phyloP scores from a whole-genome alignment of 2,113 vertebrate genomes.

The Calonectris borealis region DNA sequence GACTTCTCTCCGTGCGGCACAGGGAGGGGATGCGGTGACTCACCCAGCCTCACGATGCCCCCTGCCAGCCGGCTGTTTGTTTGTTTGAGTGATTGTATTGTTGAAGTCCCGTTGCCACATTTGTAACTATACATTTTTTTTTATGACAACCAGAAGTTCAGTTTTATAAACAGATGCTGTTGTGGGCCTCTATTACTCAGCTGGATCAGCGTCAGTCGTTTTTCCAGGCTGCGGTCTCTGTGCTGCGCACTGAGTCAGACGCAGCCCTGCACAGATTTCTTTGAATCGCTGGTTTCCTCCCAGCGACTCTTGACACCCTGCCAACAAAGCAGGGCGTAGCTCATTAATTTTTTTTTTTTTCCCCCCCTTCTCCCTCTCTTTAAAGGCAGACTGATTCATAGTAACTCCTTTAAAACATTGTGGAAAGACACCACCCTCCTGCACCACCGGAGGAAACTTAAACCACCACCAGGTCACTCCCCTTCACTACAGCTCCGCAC shows the following conservation, averaged over 20 bases:
- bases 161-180: constrained; percentile 73
- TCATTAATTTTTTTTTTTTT: constrained; percentile 49
- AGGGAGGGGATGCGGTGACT: background rate
- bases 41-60: background rate
- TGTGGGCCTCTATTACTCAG: constrained; percentile 74
- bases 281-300: constrained; percentile 75
- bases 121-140: constrained; percentile 46
- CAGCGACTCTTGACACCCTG: constrained; percentile 69
- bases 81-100: constrained; percentile 33
- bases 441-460: constrained; percentile 71
- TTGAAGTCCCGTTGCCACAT: constrained; percentile 42
- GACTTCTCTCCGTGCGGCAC: background rate
- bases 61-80: constrained; percentile 38
- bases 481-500: constrained; percentile 28
- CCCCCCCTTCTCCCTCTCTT: constrained; percentile 15
- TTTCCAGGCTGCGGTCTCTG: constrained; percentile 75
- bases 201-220: constrained; percentile 69
- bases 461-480: constrained; percentile 66
- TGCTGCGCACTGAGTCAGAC: constrained; percentile 71
- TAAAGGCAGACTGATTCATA: constrained; percentile 80
- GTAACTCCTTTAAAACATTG: constrained; percentile 80
- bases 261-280: constrained; percentile 59
- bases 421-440: constrained; percentile 74
- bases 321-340: constrained; percentile 77
- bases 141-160: constrained; percentile 62